phyloP scores from a whole-genome alignment of 2,888 invertebrate species.

The Thecocarcelia acutangulata region DNA sequence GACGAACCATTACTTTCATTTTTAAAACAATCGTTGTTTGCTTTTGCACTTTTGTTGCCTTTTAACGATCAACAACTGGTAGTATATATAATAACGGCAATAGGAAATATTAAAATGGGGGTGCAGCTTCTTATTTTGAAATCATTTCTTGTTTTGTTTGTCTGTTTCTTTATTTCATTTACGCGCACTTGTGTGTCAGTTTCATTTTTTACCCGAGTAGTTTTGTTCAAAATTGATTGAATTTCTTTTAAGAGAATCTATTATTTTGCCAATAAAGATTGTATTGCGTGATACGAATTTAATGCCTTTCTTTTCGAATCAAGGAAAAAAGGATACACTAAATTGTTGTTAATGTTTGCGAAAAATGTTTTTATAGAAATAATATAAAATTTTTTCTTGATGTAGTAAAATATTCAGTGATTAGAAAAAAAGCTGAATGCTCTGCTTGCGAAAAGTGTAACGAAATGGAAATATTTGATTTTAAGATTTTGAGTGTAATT shows the following conservation, averaged over 20 bases:
- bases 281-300: constrained; percentile 66
- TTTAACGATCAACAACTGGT: background rate
- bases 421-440: background rate
- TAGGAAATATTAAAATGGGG: constrained; percentile 62
- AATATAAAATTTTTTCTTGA: constrained; percentile 48
- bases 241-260: constrained; percentile 59
- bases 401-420: constrained; percentile 49
- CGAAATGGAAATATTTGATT: constrained; percentile 26
- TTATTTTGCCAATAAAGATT: constrained; percentile 65
- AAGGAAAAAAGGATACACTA: constrained; percentile 50
- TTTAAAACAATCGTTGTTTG: constrained; percentile 41
- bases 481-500: constrained; percentile 13
- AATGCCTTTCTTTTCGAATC: constrained; percentile 30
- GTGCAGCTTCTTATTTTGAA: constrained; percentile 43
- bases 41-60: constrained; percentile 9
- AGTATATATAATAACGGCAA: constrained; percentile 8
- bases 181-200: constrained; percentile 21
- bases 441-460: background rate
- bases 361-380: constrained; percentile 60
- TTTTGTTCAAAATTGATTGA: constrained; percentile 61
- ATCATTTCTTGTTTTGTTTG: background rate
- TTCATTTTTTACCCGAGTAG: constrained; percentile 12
- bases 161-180: background rate
- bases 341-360: constrained; percentile 58
- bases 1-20: constrained; percentile 25